Evolutionary conservation across 2,888 invertebrate species (phyloP).

Genomic region (Drosophila limbata): DNA sequence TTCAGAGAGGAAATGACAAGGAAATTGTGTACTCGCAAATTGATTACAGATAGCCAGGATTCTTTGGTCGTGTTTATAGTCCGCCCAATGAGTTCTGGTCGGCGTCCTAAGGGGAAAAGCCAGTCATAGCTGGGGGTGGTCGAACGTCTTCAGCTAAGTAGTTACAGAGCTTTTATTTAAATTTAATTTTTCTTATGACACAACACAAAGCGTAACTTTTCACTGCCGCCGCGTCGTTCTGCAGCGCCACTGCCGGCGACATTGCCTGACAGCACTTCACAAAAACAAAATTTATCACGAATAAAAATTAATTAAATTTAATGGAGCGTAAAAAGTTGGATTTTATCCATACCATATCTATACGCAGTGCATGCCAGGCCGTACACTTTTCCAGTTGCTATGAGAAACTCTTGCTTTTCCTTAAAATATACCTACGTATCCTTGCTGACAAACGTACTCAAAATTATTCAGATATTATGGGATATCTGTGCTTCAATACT

Average conservation of each 20-base stretch:
- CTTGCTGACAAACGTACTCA: background rate
- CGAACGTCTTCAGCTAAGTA: slow-evolving; percentile 28
- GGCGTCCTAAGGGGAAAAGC: slow-evolving; percentile 47
- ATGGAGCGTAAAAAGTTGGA: slow-evolving; percentile 70
- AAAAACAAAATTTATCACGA: slow-evolving; percentile 64
- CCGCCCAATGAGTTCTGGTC: slow-evolving; percentile 11
- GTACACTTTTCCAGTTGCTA: slow-evolving; percentile 20
- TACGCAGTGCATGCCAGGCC: slow-evolving; percentile 1
- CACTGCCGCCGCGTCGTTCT: slow-evolving; percentile 26
- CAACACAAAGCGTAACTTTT: slow-evolving; percentile 34
- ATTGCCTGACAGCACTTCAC: slow-evolving; percentile 55
- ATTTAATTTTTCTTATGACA: slow-evolving; percentile 54
- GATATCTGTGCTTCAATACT: background rate
- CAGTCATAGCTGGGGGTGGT: slow-evolving; percentile 38
- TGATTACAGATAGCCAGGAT: slow-evolving; percentile 69
- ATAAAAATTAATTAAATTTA: slow-evolving; percentile 78
- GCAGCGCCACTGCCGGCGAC: slow-evolving; percentile 23
- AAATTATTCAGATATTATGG: background rate
- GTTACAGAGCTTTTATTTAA: slow-evolving; percentile 54
- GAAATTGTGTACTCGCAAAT: slow-evolving; percentile 72
- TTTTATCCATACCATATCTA: slow-evolving; percentile 22
- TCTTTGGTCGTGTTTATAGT: slow-evolving; percentile 30
- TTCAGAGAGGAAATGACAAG: slow-evolving; percentile 61
- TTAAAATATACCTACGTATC: slow-evolving; percentile 5
- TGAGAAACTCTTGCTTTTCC: slow-evolving; percentile 17